Evolutionary conservation across 2,113 vertebrate species (phyloP), one percentile per base, ranked within the genome.

Genomic region (Sapayoa aenigma): DNA sequence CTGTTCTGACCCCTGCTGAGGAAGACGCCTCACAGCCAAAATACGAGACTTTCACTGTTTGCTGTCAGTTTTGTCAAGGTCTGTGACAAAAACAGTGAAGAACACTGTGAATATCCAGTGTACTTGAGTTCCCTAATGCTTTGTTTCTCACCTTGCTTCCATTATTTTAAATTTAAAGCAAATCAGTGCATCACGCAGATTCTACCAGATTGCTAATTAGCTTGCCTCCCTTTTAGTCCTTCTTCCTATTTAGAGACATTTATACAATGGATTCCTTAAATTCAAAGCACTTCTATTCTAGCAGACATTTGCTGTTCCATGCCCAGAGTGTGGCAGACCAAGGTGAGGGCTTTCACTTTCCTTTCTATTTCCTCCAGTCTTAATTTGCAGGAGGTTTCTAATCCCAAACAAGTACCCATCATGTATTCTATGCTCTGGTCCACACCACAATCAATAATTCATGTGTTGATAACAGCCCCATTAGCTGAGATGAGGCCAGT

Each of bases 371-470:
- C 67, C 42, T 89, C 69, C 56, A 78, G 33, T 75, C 79, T 76
- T 96, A 86, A 77, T 94, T 93, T 95, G 86, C 90, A 95, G 92
- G 56, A 76, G 72, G 92, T 71, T 82, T 77, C 90, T 91, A 74
- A 94, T 95, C 93, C 94, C 90, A 91, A 96, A 87, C 90, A 91
- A 94, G 83, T 94, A 93, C 78, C 94, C 77, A n/a, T 95, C 85
- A 28, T 66, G 59, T 60, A 52, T 74, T 83, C 89, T 84, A 87
- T 89, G 77, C 84, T 94, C 83, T 85, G 79, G 58, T 90, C 86
- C 89, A 75, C 94, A 85, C 94, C 58, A 47, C 76, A 77, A 96
- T 98, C 97, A 98, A 93, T 97, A 97, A 97, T 98, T 97, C 93
- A 96, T 88, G 78, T 76, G 60, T 86, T 94, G 93, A 37, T 97